Evolutionary conservation across 1,140 invertebrate genomes (phyloP).

Genomic region (Oreohelix idahoensis): DNA sequence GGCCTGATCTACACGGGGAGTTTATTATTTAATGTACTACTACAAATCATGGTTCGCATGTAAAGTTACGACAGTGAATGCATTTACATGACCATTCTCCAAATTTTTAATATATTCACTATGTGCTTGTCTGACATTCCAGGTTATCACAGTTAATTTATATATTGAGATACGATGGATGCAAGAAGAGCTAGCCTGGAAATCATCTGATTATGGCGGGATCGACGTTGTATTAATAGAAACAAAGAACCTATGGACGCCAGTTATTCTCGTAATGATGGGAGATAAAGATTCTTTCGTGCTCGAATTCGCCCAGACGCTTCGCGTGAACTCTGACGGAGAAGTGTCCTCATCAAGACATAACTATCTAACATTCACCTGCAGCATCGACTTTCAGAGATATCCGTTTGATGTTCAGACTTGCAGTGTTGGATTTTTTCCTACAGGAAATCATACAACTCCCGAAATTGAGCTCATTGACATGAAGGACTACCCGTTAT

Average conservation of each 20-base stretch:
- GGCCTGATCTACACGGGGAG: too few relatives aligned
- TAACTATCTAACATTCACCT: slow-evolving; percentile 76
- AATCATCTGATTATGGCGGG: slow-evolving; percentile 71
- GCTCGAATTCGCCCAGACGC: slow-evolving; percentile 4
- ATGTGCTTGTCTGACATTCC: too few relatives aligned
- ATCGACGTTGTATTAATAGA: slow-evolving; percentile 72
- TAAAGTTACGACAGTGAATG: too few relatives aligned
- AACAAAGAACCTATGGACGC: slow-evolving; percentile 74
- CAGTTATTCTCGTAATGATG: slow-evolving; percentile 76
- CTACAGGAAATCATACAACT: slow-evolving; percentile 12
- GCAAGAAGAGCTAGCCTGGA: slow-evolving; percentile 74
- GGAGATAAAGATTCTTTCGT: slow-evolving; percentile 26
- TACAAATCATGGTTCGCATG: too few relatives aligned
- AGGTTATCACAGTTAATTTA: slow-evolving; percentile 40
- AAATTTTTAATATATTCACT: too few relatives aligned
- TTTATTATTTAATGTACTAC: too few relatives aligned
- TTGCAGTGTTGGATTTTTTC: slow-evolving; percentile 75
- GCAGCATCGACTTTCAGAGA: slow-evolving; percentile 87
- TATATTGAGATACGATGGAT: slow-evolving; percentile 66
- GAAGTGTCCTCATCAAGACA: slow-evolving; percentile 52
- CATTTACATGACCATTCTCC: too few relatives aligned
- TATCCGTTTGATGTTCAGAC: slow-evolving; percentile 84
- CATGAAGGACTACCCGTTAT: background rate
- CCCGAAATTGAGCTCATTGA: background rate
- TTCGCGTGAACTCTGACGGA: background rate